Percentiles rank a stretch among this genome's conserved stretches.
These are phyloP conservation scores for Neopipo cinnamomea DNA, from an alignment of 2,113 vertebrate genomes.

Conservation along the genomic window DNA sequence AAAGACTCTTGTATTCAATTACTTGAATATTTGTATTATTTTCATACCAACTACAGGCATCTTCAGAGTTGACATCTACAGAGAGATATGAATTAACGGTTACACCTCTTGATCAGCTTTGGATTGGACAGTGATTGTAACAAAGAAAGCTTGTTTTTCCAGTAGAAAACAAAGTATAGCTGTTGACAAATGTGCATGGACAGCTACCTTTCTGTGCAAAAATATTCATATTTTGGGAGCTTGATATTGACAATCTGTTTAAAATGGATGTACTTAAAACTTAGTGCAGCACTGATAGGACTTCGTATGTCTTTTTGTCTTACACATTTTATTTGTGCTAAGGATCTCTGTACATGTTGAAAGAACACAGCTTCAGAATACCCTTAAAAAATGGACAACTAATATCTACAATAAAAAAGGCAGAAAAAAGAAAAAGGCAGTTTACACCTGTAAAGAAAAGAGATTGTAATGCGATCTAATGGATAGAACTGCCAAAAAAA, in stretches of 20 bases:
- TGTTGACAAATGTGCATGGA: conserved; percentile 29
- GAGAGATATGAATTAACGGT: conserved; percentile 40
- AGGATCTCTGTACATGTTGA: background rate
- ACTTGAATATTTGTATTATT: background rate
- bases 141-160: conserved; percentile 40
- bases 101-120: conserved; percentile 15
- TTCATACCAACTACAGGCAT: background rate
- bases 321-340: background rate
- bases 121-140: conserved; percentile 14
- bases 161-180: background rate
- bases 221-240: background rate
- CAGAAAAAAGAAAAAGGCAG: background rate
- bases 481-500: background rate
- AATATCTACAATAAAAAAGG: background rate
- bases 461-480: background rate
- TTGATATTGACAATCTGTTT: background rate
- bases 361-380: background rate
- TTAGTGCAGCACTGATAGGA: background rate
- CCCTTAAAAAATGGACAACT: background rate
- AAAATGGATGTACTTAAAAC: conserved; percentile 2
- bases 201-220: conserved; percentile 15
- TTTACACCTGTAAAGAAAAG: background rate
- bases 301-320: background rate
- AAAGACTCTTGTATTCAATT: background rate
- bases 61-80: background rate